Percentiles rank a stretch among this genome's conserved stretches.
Evolutionary conservation across 2,797 vertebrate species (phyloP).

Genomic region (Sciaenops ocellatus): DNA sequence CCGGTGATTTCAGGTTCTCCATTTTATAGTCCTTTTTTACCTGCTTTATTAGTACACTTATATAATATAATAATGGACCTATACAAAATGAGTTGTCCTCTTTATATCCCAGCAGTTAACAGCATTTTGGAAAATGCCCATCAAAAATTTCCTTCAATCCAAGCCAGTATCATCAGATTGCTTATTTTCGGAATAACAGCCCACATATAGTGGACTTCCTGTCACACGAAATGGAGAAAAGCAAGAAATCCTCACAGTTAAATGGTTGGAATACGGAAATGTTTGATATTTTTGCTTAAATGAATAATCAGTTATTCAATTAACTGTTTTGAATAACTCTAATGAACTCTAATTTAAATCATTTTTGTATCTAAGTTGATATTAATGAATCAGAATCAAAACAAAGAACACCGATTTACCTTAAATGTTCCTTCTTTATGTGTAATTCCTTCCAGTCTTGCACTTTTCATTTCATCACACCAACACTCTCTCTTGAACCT

Average conservation of each 20-base stretch:
- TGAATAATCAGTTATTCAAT: too few relatives aligned
- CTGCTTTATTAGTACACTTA: background rate
- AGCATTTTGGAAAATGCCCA: background rate
- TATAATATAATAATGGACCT: too few relatives aligned
- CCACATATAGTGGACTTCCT: background rate
- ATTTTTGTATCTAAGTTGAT: too few relatives aligned
- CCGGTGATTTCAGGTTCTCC: background rate
- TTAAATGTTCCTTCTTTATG: conserved; percentile 6
- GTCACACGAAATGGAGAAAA: background rate
- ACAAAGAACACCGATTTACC: background rate
- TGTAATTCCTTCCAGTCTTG: conserved; percentile 16
- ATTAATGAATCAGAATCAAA: too few relatives aligned
- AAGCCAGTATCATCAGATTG: background rate
- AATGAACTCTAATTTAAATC: too few relatives aligned
- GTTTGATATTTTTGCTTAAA: too few relatives aligned
- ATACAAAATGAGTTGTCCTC: background rate
- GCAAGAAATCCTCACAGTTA: background rate
- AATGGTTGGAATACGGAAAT: background rate
- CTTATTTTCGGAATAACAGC: background rate
- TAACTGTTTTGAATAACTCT: too few relatives aligned
- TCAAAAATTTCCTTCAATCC: background rate
- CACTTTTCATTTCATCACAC: conserved; percentile 2
- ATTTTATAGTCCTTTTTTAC: background rate
- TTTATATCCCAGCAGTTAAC: background rate
- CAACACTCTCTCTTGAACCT: background rate